These are phyloP conservation scores for Dolichoris vasculosae DNA, from an alignment of 1,140 invertebrate genomes.

Conservation along the genomic window DNA sequence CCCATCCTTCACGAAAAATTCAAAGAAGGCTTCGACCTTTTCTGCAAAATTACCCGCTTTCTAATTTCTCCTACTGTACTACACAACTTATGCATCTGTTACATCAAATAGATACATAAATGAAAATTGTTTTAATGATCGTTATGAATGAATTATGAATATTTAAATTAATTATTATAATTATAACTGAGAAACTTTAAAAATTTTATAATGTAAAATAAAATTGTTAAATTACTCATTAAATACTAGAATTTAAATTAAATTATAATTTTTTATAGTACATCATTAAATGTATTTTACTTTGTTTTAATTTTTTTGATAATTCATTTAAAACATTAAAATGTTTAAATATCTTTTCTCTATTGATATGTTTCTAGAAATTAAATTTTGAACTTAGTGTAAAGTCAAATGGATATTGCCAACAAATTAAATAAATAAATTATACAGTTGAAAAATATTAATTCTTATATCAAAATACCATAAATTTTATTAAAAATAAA, in stretches of 20 bases:
- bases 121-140: background rate
- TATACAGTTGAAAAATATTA: background rate
- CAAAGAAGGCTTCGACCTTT: too few relatives aligned
- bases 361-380: too few relatives aligned
- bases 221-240: background rate
- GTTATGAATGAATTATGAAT: background rate
- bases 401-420: too few relatives aligned
- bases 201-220: background rate
- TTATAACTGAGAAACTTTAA: background rate
- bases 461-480: conserved; percentile 37
- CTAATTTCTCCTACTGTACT: too few relatives aligned
- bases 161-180: too few relatives aligned
- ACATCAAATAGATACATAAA: background rate
- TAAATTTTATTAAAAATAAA: conserved; percentile 39
- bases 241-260: background rate
- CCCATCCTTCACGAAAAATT: too few relatives aligned
- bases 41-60: too few relatives aligned
- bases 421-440: background rate
- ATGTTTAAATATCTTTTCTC: background rate
- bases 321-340: too few relatives aligned
- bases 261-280: background rate
- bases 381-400: too few relatives aligned
- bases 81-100: too few relatives aligned
- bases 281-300: background rate
- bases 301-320: too few relatives aligned